These are phyloP conservation scores for Brachyopa scutellaris DNA, from an alignment of 2,888 invertebrate species.

Conservation along the genomic window DNA sequence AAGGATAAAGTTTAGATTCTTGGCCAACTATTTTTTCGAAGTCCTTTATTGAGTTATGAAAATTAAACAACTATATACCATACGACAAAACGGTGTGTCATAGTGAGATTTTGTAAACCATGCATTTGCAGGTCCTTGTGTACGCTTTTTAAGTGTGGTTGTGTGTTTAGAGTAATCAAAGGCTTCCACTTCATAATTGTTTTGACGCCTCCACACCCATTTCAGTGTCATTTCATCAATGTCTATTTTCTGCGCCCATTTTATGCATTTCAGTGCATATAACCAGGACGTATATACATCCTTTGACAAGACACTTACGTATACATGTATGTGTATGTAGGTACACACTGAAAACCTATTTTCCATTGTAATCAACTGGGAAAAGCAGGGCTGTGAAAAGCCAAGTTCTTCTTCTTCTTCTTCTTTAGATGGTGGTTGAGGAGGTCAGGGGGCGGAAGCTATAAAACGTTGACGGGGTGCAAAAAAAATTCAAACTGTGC, in stretches of 20 bases:
- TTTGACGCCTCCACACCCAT: not conserved
- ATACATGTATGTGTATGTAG: not conserved
- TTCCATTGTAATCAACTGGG: conserved; percentile 38
- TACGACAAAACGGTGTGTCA: too few relatives aligned
- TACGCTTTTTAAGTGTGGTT: conserved; percentile 6
- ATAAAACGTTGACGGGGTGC: not conserved
- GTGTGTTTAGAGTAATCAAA: too few relatives aligned
- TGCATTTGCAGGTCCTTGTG: not conserved
- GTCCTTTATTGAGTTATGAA: conserved; percentile 46
- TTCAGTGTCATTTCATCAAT: not conserved
- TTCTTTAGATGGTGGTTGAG: not conserved
- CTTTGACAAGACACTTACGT: too few relatives aligned
- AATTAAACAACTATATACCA: too few relatives aligned
- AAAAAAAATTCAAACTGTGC: not conserved
- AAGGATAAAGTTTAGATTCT: conserved; percentile 45
- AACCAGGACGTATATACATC: too few relatives aligned
- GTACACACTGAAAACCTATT: too few relatives aligned
- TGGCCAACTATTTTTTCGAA: conserved; percentile 43
- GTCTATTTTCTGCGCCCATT: not conserved
- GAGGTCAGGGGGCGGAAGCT: conserved; percentile 25
- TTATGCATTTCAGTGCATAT: not conserved
- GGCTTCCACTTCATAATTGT: conserved; percentile 35
- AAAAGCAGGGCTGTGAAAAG: conserved; percentile 14
- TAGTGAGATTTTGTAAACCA: conserved; percentile 27
- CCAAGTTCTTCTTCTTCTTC: too few relatives aligned